Percentiles rank a stretch among this genome's conserved stretches.
These are phyloP conservation scores for Gymnothorax reevesii DNA, from an alignment of 2,797 vertebrate species.

Conservation along the genomic window DNA sequence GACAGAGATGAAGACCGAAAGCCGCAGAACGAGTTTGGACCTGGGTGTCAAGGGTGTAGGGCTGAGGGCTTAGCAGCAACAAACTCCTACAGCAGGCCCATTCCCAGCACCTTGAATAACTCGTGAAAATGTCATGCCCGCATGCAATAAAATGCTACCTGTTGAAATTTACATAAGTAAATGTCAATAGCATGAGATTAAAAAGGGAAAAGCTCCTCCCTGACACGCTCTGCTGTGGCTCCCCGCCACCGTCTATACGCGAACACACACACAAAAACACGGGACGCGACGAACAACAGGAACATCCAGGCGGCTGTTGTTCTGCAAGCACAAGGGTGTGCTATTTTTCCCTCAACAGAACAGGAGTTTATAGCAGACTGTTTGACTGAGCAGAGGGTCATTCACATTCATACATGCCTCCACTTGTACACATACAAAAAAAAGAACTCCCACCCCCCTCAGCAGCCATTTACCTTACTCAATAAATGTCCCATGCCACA, in stretches of 20 bases:
- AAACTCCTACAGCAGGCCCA: constrained; percentile 31
- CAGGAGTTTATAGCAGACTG: no score
- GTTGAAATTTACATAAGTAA: constrained; percentile 12
- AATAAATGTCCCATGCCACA: no score
- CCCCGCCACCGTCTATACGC: neutral
- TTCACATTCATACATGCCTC: no score
- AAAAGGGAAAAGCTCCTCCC: constrained; percentile 1
- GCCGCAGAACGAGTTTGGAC: neutral
- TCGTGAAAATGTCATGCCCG: neutral
- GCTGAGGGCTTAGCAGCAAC: neutral
- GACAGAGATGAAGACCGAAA: no score
- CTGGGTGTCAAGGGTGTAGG: neutral
- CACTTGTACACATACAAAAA: no score
- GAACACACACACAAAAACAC: neutral
- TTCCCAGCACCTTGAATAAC: neutral
- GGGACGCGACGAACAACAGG: no score
- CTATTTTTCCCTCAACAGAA: no score
- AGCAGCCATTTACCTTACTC: no score
- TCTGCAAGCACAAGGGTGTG: neutral
- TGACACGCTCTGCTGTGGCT: neutral
- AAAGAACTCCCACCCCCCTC: no score
- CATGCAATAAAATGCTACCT: constrained; percentile 13
- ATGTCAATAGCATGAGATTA: constrained; percentile 1
- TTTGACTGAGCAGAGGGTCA: no score
- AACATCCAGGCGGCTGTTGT: no score